phyloP scores from a whole-genome alignment of 1,140 invertebrate species.

The Metopolophium dirhodum region DNA sequence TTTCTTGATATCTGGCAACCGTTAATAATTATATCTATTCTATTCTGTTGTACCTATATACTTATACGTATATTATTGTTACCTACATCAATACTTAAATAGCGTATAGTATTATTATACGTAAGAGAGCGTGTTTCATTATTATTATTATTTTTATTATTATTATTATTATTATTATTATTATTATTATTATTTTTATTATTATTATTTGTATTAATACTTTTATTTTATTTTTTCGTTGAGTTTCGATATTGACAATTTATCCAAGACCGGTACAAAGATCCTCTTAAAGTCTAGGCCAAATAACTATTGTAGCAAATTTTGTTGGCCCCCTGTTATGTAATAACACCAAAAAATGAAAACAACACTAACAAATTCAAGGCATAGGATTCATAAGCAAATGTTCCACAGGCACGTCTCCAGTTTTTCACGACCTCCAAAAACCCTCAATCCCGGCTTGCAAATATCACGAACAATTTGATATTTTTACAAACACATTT shows the following conservation, averaged over 20 bases:
- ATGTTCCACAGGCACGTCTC: neutral
- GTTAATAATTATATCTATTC: neutral
- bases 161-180: neutral
- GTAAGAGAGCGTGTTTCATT: neutral
- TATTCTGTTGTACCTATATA: neutral
- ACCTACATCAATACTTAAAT: slow-evolving; percentile 5
- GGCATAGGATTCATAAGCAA: neutral
- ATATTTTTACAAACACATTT: neutral
- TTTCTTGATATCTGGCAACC: neutral
- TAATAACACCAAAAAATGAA: neutral
- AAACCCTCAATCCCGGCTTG: neutral
- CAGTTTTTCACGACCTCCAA: neutral
- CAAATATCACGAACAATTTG: neutral
- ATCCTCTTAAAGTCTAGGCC: neutral
- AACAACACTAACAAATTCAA: neutral
- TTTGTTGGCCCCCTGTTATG: neutral
- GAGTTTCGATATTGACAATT: neutral
- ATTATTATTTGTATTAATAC: neutral
- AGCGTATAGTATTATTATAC: neutral
- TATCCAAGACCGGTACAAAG: neutral
- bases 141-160: neutral
- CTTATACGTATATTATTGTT: slow-evolving; percentile 20
- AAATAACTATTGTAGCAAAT: neutral
- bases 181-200: neutral
- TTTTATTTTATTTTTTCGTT: neutral